Conservation (phyloP, 2,797 vertebrate species). For the Mergus octosetaceus region DNA sequence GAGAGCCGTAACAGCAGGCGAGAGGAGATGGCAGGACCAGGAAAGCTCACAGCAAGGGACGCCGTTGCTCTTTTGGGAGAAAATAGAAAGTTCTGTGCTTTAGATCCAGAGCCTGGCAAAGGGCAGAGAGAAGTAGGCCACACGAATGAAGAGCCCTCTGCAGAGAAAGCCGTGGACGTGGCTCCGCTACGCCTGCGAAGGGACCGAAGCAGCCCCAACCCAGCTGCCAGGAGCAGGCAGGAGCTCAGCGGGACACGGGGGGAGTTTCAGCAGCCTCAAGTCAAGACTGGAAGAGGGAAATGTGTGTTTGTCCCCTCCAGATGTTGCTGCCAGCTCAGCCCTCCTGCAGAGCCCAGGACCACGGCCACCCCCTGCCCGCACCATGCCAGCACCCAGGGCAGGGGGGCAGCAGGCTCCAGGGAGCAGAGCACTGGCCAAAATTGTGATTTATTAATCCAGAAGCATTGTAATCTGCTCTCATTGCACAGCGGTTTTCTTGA, state of each 20-base stretch:
- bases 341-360: neutral
- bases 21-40: neutral
- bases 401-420: neutral
- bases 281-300: neutral
- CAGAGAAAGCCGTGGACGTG: neutral
- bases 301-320: neutral
- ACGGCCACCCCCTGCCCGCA: neutral
- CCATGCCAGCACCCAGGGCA: too few species aligned
- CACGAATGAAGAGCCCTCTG: neutral
- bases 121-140: neutral
- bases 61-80: neutral
- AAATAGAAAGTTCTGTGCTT: neutral
- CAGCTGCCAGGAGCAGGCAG: neutral
- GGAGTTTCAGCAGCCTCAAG: neutral
- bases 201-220: neutral
- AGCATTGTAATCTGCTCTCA: neutral
- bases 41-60: neutral
- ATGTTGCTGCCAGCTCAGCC: neutral
- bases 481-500: neutral
- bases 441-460: accelerated
- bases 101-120: neutral
- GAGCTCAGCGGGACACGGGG: neutral
- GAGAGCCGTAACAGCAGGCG: neutral
- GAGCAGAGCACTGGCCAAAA: neutral
- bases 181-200: neutral